Evolutionary conservation across 2,888 invertebrate genomes (phyloP), one percentile per base, ranked within the genome.

Genomic region (Liposcelis brunnea): DNA sequence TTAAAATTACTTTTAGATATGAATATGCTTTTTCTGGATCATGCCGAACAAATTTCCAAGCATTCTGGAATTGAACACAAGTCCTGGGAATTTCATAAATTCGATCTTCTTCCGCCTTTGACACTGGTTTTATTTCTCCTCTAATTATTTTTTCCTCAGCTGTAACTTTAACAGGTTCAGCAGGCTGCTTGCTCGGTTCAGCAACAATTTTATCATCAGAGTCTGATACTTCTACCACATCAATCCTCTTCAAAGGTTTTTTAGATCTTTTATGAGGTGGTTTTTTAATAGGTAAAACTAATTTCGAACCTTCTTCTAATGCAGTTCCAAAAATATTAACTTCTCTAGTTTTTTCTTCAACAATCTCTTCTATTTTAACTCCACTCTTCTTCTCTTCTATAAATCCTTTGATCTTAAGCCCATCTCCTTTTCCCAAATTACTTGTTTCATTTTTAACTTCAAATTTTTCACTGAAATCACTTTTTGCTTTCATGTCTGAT

Each of bases 221-320:
- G 2, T 34, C 36, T 53, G 15, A 58, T 56, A 49, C 63, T 0
- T 52, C 49, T 10, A 59, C 52, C 32, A 64, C 46, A 62, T 63
- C 1, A 58, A 79, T 61, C 26, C 68, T 57, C 56, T 67, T 72
- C 12, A 79, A 56, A 1, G 72, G 68, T 57, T 71, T 69, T 71
- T 75, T 75, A 8, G 77, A 77, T 50, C 74, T 62, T 52, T 74
- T 61, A 62, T 77, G 77, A 1, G 76, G 74, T 5, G 73, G 70
- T 61, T 77, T 79, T 51, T 66, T 62, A 26, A 75, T 66, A 2
- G 74, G 65, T 52, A 65, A 52, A 19, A 72, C 58, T 37, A 62
- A 51, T 47, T 56, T 58, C 40, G 64, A 59, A 48, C 61, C 55
- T 45, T 59, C 54, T 33, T 55, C 60, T 44, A 16, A 40, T 36